Conservation (phyloP, 2,113 vertebrate species). For the Electrona antarctica region DNA sequence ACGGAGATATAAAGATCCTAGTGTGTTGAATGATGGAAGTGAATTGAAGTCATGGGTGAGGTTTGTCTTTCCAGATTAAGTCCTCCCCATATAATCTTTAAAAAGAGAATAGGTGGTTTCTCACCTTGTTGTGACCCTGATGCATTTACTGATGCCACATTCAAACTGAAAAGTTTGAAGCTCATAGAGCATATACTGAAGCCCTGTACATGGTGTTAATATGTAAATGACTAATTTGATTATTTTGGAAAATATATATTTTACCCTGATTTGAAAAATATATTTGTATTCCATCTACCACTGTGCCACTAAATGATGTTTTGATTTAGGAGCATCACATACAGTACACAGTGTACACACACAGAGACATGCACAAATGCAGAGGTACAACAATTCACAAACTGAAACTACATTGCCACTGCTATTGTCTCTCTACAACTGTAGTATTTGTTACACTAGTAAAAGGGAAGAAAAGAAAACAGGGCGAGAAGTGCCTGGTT, state of each 20-base stretch:
- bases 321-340: too few species aligned
- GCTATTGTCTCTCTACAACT: too few species aligned
- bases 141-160: background rate
- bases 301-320: background rate
- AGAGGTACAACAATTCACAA: too few species aligned
- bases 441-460: too few species aligned
- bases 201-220: too few species aligned
- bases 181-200: too few species aligned
- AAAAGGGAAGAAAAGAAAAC: too few species aligned
- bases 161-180: too few species aligned
- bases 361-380: too few species aligned
- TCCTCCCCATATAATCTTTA: background rate
- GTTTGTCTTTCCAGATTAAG: background rate
- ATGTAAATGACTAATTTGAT: background rate
- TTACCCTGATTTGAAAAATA: slow-evolving; percentile 21
- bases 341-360: too few species aligned
- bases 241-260: slow-evolving; percentile 39
- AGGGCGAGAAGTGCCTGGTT: too few species aligned
- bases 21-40: background rate
- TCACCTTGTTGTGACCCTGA: background rate
- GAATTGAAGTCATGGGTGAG: background rate
- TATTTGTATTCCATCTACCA: background rate
- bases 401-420: too few species aligned
- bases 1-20: background rate
- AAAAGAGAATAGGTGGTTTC: background rate